Percentiles rank a stretch among this genome's conserved stretches.
These are phyloP conservation scores for Macrosiphum euphorbiae DNA, from an alignment of 2,888 invertebrate species.

Conservation along the genomic window DNA sequence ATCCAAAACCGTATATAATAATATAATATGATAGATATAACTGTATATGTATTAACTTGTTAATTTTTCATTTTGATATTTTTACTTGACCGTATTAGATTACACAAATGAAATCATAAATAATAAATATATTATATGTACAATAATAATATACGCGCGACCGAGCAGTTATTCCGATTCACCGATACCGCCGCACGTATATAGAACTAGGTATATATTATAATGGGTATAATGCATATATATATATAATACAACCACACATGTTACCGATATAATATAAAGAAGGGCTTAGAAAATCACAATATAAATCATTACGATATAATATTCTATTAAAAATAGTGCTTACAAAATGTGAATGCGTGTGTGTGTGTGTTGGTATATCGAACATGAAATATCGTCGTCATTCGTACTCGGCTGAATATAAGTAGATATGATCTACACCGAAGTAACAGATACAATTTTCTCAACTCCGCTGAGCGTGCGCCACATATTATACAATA, in stretches of 20 bases:
- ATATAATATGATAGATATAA: background rate
- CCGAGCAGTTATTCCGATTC: conserved; percentile 34
- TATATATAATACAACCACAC: background rate
- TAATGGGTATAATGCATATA: background rate
- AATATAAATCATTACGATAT: conserved; percentile 52
- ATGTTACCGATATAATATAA: conserved; percentile 26
- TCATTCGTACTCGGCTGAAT: conserved; percentile 21
- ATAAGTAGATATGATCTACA: conserved; percentile 58
- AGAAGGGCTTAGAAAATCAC: conserved; percentile 47
- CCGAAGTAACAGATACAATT: conserved; percentile 47
- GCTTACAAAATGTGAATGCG: background rate
- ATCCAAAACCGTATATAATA: background rate
- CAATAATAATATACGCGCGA: background rate
- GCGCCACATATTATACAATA: conserved; percentile 33
- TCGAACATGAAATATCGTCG: conserved; percentile 57
- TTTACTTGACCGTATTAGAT: conserved; percentile 39
- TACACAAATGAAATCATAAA: conserved; percentile 56
- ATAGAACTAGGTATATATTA: background rate
- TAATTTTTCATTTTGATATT: conserved; percentile 49
- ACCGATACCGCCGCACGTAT: background rate
- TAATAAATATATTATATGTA: conserved; percentile 32
- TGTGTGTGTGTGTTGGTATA: background rate
- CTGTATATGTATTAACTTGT: conserved; percentile 27
- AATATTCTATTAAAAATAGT: conserved; percentile 53
- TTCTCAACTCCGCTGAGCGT: conserved; percentile 41